Evolutionary conservation across 2,888 invertebrate genomes (phyloP).

Genomic region (Polyploca ridens): DNA sequence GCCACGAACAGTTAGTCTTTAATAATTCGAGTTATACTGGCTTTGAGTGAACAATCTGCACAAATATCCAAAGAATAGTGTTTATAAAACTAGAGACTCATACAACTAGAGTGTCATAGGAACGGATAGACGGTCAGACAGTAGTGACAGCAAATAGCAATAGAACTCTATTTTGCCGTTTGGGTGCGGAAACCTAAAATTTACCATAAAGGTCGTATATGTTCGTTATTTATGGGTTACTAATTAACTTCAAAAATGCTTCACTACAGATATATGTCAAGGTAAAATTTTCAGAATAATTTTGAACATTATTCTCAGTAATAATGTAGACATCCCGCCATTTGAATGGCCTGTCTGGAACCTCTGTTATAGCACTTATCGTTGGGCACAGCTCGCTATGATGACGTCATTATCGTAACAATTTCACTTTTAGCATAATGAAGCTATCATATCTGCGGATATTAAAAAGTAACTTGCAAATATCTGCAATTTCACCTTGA

Average conservation of each 20-base stretch:
- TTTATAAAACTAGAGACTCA: no score
- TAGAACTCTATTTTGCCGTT: no score
- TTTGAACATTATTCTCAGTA: background rate
- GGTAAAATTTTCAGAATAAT: background rate
- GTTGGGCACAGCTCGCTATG: slow-evolving; percentile 37
- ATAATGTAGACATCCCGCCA: slow-evolving; percentile 12
- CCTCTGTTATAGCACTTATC: slow-evolving; percentile 42
- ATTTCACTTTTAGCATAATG: slow-evolving; percentile 26
- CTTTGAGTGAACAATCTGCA: no score
- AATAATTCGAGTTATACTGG: no score
- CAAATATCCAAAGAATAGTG: no score
- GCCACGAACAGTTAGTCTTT: no score
- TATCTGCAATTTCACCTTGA: background rate
- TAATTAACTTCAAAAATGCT: slow-evolving; percentile 1
- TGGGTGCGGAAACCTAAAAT: no score
- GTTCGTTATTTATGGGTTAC: no score
- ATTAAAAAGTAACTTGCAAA: background rate
- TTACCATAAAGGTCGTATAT: no score
- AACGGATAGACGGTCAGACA: no score
- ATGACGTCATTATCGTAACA: slow-evolving; percentile 36
- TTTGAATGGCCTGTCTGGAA: slow-evolving; percentile 22
- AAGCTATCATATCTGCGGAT: slow-evolving; percentile 23
- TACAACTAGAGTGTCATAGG: no score
- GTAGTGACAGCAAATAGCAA: no score
- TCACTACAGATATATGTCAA: background rate